A percentile compares a stretch with the other conserved stretches of the same genome.
Evolutionary conservation across 64 coral and sea anemone genomes (phyloP).

Genomic region (Pachyseris speciosa): DNA sequence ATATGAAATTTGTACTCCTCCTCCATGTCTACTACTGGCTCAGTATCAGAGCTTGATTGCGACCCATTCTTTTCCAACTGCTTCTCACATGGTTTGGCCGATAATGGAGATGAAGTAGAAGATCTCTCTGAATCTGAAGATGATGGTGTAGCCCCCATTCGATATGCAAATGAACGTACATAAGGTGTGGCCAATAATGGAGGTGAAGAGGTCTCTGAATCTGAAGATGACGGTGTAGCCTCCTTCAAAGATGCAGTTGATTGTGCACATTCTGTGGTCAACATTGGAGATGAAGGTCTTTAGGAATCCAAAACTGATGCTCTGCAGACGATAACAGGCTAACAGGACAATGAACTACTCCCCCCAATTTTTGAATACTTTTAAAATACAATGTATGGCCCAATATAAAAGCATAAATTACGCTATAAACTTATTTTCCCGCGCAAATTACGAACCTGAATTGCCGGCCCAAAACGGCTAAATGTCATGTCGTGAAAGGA

Average conservation of each 20-base stretch:
- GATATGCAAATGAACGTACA: not conserved
- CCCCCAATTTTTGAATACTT: too few species aligned
- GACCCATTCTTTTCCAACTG: not conserved
- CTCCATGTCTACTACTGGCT: not conserved
- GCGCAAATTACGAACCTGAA: not conserved
- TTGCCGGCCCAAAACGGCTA: not conserved
- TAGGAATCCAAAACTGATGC: too few species aligned
- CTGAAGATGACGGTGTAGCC: not conserved
- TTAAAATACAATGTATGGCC: too few species aligned
- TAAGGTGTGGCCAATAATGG: not conserved
- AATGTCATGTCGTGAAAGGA: too few species aligned
- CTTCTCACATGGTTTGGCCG: not conserved
- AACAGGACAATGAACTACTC: too few species aligned
- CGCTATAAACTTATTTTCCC: too few species aligned
- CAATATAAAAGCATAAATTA: too few species aligned
- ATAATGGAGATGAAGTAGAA: not conserved
- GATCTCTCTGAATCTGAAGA: constrained; percentile 11
- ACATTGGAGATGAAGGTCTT: too few species aligned
- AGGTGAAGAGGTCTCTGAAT: not conserved
- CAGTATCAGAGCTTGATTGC: not conserved
- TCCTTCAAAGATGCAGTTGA: too few species aligned
- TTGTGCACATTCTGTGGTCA: too few species aligned
- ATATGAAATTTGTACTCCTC: constrained; percentile 19
- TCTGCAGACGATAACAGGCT: too few species aligned
- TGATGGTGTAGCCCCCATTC: not conserved